Evolutionary conservation across 2,113 vertebrate genomes (phyloP), one percentile per base, ranked within the genome.

Genomic region (Nibea coibor): DNA sequence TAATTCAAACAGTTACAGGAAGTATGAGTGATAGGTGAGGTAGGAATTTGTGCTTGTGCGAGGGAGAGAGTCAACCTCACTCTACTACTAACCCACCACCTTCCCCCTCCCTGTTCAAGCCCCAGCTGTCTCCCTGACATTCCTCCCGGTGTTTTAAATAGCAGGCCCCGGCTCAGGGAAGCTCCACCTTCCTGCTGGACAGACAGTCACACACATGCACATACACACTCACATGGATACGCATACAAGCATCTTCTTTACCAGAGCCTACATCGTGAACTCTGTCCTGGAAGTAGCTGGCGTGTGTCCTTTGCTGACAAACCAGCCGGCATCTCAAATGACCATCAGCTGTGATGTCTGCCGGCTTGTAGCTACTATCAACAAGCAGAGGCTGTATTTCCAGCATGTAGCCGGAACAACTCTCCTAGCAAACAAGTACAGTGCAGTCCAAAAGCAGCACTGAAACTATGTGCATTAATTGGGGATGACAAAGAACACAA

Each of bases 121-220:
- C 74, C 86, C 94, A 95, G 94, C 94, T 95, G 93, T 94, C 93
- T 80, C 62, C 28, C 69, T 75, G 81, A 93, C 92, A 95, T 95
- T 94, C 92, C 93, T 91, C 56, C 45, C 26, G 39, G 74, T 10
- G 90, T 93, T 95, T 94, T 92, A 95, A 94, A 95, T 95, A 95
- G 94, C 85, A 90, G 58, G 22, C 11, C 42, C 62, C 6, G 35
- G 76, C 63, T 76, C 73, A 79, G 69, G 28, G 75, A 66, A 68
- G 80, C 75, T 35, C 62, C 63, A 31, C 71, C 78, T 50, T 65
- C 69, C 51, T 50, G 31, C 62, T 64, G 56, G 19, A 51, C 39
- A 14, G 53, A 88, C 85, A 82, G 69, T 81, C 59, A 28, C 5
- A 56, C 68, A 43, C 4, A 3, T 2, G 12, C 22, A 42, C 12